These are phyloP conservation scores for Bradysia coprophila DNA, from an alignment of 1,140 invertebrate species.

Conservation along the genomic window DNA sequence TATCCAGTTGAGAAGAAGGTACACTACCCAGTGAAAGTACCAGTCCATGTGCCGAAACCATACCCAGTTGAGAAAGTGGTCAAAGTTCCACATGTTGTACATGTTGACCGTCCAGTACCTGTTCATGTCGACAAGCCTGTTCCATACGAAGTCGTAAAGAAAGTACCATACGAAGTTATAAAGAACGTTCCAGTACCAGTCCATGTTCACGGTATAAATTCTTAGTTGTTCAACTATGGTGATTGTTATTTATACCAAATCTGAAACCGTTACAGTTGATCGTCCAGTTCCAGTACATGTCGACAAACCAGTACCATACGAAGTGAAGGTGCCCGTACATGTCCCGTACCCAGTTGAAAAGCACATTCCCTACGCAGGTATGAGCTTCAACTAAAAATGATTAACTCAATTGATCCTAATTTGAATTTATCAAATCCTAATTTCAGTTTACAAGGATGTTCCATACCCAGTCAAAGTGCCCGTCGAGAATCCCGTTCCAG, in stretches of 20 bases:
- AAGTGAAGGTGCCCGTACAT: constrained; percentile 28
- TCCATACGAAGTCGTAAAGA: constrained; percentile 42
- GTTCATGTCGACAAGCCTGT: constrained; percentile 41
- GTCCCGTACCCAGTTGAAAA: constrained; percentile 32
- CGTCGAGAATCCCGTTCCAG: constrained; percentile 27
- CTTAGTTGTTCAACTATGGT: no score
- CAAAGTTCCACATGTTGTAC: constrained; percentile 50
- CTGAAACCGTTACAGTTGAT: no score
- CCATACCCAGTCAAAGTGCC: constrained; percentile 35
- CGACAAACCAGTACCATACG: constrained; percentile 34
- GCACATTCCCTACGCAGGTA: constrained; percentile 19
- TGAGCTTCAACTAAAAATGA: no score
- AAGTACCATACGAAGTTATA: constrained; percentile 35
- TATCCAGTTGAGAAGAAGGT: constrained; percentile 55
- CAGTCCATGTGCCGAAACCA: constrained; percentile 43
- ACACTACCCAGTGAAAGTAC: constrained; percentile 43
- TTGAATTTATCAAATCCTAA: constrained; percentile 11
- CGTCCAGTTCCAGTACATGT: constrained; percentile 38
- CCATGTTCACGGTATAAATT: constrained; percentile 30
- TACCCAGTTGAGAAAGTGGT: constrained; percentile 52
- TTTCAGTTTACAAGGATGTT: constrained; percentile 32
- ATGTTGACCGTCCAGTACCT: constrained; percentile 41
- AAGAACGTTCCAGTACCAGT: constrained; percentile 29
- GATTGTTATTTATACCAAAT: no score
- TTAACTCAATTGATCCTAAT: not conserved